A percentile compares a stretch with the other conserved stretches of the same genome.
These are phyloP conservation scores for Parnassius orleans DNA, from an alignment of 2,888 invertebrate species.

Conservation along the genomic window DNA sequence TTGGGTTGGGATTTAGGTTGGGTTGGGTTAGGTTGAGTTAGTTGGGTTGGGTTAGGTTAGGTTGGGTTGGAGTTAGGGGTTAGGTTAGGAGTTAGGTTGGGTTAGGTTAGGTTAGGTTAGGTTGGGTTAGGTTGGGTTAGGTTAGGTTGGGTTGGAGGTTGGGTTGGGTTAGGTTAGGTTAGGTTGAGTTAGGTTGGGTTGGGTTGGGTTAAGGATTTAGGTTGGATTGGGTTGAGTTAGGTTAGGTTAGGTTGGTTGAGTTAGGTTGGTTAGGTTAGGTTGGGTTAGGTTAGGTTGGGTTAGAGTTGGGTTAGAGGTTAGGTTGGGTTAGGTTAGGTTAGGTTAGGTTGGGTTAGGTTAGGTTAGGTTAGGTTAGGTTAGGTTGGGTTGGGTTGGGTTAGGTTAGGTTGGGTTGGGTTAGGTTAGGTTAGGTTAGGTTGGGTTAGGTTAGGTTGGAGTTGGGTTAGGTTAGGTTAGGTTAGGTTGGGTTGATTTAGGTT, in stretches of 20 bases:
- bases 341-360: slow-evolving; percentile 7
- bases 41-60: slow-evolving; percentile 11
- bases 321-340: slow-evolving; percentile 7
- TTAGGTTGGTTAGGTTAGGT: slow-evolving; percentile 14
- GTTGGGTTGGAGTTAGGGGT: too few species aligned
- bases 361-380: slow-evolving; percentile 15
- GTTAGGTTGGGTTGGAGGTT: too few species aligned
- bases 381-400: slow-evolving; percentile 15
- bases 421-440: slow-evolving; percentile 12
- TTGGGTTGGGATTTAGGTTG: slow-evolving; percentile 6
- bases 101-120: slow-evolving; percentile 13
- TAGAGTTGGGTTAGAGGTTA: too few species aligned
- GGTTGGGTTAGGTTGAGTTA: slow-evolving; percentile 1
- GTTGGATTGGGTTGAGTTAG: slow-evolving; percentile 9
- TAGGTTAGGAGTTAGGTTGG: slow-evolving; percentile 8
- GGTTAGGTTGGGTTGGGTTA: slow-evolving; percentile 15
- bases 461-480: slow-evolving; percentile 4
- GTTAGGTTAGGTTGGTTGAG: slow-evolving; percentile 1
- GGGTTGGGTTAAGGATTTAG: slow-evolving; percentile 1
- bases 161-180: slow-evolving; percentile 1
- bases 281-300: slow-evolving; percentile 6
- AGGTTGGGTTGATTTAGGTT: slow-evolving; percentile 11
- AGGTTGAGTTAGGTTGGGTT: slow-evolving; percentile 3
- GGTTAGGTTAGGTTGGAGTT: slow-evolving; percentile 3
- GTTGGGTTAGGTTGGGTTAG: slow-evolving; percentile 11